Conservation (phyloP, 2,797 vertebrate species). For the Sebastes glaucus region DNA sequence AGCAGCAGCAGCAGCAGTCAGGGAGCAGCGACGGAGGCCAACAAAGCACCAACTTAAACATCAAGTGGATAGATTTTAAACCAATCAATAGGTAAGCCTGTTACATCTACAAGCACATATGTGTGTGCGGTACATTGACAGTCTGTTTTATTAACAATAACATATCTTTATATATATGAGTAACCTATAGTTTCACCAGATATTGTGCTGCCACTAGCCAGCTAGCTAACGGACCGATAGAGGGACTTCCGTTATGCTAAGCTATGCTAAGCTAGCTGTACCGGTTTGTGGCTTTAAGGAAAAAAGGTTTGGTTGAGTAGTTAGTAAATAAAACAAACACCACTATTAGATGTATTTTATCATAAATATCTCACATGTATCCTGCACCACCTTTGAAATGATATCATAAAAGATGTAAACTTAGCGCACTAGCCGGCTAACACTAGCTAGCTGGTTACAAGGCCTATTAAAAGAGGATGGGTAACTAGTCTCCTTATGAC, state of each 20-base stretch:
- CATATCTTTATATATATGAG: not conserved
- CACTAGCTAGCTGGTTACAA: conserved; percentile 1
- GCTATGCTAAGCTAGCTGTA: conserved; percentile 43
- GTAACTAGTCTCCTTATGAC: too few relatives aligned
- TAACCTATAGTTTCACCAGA: conserved; percentile 24
- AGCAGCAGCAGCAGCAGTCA: conserved; percentile 53
- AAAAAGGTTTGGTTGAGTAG: not conserved
- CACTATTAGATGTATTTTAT: accelerated
- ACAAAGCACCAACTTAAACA: conserved; percentile 53
- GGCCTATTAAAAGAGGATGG: too few relatives aligned
- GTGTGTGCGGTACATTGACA: accelerated
- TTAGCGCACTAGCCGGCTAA: conserved; percentile 31
- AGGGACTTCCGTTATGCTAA: conserved; percentile 74
- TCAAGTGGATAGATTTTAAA: conserved; percentile 35
- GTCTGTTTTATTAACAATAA: accelerated
- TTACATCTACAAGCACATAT: accelerated
- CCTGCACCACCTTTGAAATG: accelerated
- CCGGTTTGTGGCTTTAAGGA: conserved; percentile 23
- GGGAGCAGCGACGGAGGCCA: conserved; percentile 63
- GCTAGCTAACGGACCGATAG: conserved; percentile 51
- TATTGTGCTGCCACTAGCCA: conserved; percentile 42
- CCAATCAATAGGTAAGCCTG: conserved; percentile 56
- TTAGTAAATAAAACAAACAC: accelerated
- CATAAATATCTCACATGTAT: not conserved
- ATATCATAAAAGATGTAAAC: not conserved